Conservation (phyloP, 2,888 invertebrate genomes). For the Sepioteuthis lessoniana region DNA sequence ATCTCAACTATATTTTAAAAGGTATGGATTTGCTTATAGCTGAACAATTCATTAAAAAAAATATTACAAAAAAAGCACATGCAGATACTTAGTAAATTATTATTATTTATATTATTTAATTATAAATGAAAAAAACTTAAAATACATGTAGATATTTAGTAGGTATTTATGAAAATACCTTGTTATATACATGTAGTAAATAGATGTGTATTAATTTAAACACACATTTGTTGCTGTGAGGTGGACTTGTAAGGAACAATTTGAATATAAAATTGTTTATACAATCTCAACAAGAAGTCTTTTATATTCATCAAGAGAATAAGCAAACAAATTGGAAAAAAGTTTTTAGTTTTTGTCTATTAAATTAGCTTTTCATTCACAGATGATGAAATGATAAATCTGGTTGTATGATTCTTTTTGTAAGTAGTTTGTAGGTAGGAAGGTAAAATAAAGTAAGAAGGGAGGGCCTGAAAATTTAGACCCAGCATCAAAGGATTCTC, state of each 20-base stretch:
- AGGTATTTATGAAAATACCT: neutral
- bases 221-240: neutral
- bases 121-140: neutral
- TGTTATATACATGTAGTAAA: neutral
- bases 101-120: neutral
- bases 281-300: neutral
- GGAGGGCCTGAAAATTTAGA: too few relatives aligned
- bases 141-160: neutral
- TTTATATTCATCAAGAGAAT: neutral
- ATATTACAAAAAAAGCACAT: neutral
- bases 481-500: too few relatives aligned
- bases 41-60: neutral
- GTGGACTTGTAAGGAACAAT: neutral
- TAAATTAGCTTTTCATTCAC: too few relatives aligned
- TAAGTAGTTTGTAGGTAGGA: too few relatives aligned
- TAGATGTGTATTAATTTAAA: neutral
- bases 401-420: too few relatives aligned
- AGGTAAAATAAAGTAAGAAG: too few relatives aligned
- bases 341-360: too few relatives aligned
- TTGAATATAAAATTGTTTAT: neutral
- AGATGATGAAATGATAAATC: too few relatives aligned
- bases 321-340: too few relatives aligned
- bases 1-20: conserved; percentile 13
- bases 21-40: neutral
- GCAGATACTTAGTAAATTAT: neutral